These are phyloP conservation scores for Zaprionus vittiger DNA, from an alignment of 1,140 invertebrate genomes.

Conservation along the genomic window DNA sequence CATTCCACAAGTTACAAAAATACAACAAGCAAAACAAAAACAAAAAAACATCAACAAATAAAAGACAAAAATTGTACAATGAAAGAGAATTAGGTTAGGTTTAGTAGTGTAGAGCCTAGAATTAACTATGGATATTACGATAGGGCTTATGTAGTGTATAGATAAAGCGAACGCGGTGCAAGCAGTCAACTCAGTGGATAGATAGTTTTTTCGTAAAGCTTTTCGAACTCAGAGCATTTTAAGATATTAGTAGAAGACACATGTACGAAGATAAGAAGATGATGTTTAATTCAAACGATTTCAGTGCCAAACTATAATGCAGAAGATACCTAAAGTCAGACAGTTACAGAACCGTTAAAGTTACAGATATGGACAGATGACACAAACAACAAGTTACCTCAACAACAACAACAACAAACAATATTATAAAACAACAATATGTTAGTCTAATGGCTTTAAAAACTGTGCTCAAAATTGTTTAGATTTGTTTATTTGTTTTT, in stretches of 20 bases:
- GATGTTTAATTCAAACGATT: constrained; percentile 28
- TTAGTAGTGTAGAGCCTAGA: constrained; percentile 18
- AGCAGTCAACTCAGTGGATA: constrained; percentile 78
- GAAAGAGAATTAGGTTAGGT: constrained; percentile 37
- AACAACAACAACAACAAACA: constrained; percentile 17
- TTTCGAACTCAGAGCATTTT: constrained; percentile 74
- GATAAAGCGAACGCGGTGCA: constrained; percentile 28
- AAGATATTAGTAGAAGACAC: constrained; percentile 59
- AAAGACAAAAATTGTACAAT: constrained; percentile 77
- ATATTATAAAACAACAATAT: constrained; percentile 21
- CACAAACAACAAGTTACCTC: constrained; percentile 49
- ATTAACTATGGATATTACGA: constrained; percentile 29
- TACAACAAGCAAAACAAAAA: constrained; percentile 47
- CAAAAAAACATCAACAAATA: constrained; percentile 41
- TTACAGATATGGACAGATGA: constrained; percentile 25
- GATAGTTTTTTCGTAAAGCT: constrained; percentile 46
- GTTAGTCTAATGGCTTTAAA: constrained; percentile 50
- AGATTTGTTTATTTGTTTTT: constrained; percentile 8
- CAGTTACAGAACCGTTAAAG: constrained; percentile 30
- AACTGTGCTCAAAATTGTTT: constrained; percentile 41
- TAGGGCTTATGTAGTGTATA: constrained; percentile 24
- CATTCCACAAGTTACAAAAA: constrained; percentile 56
- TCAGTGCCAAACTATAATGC: constrained; percentile 46
- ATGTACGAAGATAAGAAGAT: constrained; percentile 10
- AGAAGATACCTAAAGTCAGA: constrained; percentile 25